phyloP scores from a whole-genome alignment of 2,797 vertebrate genomes.

The Myripristis murdjan region DNA sequence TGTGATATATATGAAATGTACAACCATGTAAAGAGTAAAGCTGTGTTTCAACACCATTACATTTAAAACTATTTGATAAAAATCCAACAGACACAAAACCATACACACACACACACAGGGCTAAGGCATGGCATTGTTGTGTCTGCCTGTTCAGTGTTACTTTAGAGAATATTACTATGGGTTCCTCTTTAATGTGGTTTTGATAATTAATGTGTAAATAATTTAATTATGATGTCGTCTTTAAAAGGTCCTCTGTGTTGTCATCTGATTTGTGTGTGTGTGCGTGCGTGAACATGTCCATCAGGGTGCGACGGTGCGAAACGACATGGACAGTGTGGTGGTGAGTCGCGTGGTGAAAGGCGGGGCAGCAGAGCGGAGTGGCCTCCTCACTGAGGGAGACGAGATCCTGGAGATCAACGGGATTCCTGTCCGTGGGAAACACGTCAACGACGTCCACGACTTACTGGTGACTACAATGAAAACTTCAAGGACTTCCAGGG shows the following conservation, averaged over 20 bases:
- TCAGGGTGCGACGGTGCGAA: constrained; percentile 95
- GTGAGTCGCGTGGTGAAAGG: constrained; percentile 97
- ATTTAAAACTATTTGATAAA: too few relatives aligned
- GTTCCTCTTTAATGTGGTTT: neutral
- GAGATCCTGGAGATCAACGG: constrained; percentile 97
- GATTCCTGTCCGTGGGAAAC: constrained; percentile 93
- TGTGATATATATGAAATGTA: too few relatives aligned
- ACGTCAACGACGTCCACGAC: constrained; percentile 96
- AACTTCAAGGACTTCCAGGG: neutral
- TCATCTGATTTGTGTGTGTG: neutral
- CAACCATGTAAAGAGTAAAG: too few relatives aligned
- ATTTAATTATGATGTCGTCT: too few relatives aligned
- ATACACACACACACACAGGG: too few relatives aligned
- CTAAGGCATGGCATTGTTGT: too few relatives aligned
- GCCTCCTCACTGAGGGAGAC: constrained; percentile 93
- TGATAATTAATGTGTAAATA: too few relatives aligned
- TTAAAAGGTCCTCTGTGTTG: too few relatives aligned
- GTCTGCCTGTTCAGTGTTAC: neutral
- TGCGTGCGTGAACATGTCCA: constrained; percentile 12
- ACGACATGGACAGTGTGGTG: constrained; percentile 95
- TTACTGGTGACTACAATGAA: constrained; percentile 86
- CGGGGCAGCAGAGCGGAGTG: constrained; percentile 93
- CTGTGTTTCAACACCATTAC: too few relatives aligned
- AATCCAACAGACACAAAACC: too few relatives aligned
- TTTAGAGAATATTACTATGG: neutral